Conservation (phyloP, 2,888 invertebrate species). For the Drosophila pseudotakahashii region DNA sequence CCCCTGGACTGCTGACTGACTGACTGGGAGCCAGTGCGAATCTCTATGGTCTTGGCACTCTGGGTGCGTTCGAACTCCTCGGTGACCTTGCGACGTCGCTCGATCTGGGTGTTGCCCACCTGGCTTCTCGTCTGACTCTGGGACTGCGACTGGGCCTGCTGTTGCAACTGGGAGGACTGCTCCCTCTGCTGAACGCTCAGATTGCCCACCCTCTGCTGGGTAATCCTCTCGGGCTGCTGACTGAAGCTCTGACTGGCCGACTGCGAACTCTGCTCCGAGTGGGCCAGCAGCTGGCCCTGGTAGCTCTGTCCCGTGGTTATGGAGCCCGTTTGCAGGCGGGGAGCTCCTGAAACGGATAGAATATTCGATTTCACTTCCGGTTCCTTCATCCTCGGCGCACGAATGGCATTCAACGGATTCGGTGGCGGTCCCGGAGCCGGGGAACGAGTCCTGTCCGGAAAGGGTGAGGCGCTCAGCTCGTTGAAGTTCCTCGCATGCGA, state of each 20-base stretch:
- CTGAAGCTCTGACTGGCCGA: constrained; percentile 84
- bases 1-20: constrained; percentile 52
- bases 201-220: constrained; percentile 85
- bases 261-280: constrained; percentile 85
- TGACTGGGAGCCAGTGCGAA: constrained; percentile 82
- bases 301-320: constrained; percentile 84
- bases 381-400: constrained; percentile 88
- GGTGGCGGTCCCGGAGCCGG: constrained; percentile 90
- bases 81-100: constrained; percentile 87
- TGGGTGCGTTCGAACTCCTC: constrained; percentile 89
- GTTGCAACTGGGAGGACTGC: constrained; percentile 82
- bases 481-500: constrained; percentile 87
- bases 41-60: constrained; percentile 88
- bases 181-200: constrained; percentile 85
- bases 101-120: constrained; percentile 87
- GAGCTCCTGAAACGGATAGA: constrained; percentile 51
- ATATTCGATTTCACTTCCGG: constrained; percentile 60
- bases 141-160: constrained; percentile 83
- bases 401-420: constrained; percentile 87
- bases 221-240: constrained; percentile 85
- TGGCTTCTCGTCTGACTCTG: constrained; percentile 85
- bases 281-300: constrained; percentile 81
- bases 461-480: constrained; percentile 88
- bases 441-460: constrained; percentile 88
- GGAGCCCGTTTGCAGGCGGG: constrained; percentile 82